A percentile compares a stretch with the other conserved stretches of the same genome.
Evolutionary conservation across 2,113 vertebrate genomes (phyloP).

Genomic region (Falco punctatus): DNA sequence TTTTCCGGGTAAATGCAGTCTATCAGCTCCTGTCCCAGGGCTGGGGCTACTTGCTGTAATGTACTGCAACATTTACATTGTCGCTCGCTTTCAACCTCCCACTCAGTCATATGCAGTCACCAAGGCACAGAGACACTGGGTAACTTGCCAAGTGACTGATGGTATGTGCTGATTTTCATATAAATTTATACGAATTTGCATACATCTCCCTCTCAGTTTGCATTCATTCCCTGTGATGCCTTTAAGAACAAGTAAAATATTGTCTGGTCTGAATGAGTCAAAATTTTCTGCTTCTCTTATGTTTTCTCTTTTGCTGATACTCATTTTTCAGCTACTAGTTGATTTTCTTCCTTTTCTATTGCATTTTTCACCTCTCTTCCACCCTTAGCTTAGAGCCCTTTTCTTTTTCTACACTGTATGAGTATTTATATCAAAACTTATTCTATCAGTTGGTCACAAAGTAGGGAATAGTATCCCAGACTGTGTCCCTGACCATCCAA

Average conservation of each 20-base stretch:
- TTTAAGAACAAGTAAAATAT: conserved; percentile 31
- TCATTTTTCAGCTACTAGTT: neutral
- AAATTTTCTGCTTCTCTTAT: neutral
- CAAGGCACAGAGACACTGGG: neutral
- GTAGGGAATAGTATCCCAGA: neutral
- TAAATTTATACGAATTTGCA: conserved; percentile 44
- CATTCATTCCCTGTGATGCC: neutral
- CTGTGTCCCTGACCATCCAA: neutral
- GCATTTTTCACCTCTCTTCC: neutral
- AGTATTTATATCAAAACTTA: neutral
- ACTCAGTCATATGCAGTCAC: neutral
- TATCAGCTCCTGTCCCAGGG: neutral
- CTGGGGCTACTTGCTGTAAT: neutral
- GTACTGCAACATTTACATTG: neutral
- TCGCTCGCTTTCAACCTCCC: neutral
- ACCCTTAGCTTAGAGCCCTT: neutral
- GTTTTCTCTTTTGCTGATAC: neutral
- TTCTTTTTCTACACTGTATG: neutral
- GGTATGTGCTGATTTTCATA: neutral
- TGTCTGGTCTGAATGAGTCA: neutral
- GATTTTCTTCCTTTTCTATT: neutral
- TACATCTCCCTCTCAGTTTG: conserved; percentile 18
- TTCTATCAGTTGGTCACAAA: neutral
- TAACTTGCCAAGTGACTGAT: conserved; percentile 1
- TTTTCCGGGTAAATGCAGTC: neutral